phyloP scores from a whole-genome alignment of 2,888 invertebrate species.

The Hydropsyche betteni region DNA sequence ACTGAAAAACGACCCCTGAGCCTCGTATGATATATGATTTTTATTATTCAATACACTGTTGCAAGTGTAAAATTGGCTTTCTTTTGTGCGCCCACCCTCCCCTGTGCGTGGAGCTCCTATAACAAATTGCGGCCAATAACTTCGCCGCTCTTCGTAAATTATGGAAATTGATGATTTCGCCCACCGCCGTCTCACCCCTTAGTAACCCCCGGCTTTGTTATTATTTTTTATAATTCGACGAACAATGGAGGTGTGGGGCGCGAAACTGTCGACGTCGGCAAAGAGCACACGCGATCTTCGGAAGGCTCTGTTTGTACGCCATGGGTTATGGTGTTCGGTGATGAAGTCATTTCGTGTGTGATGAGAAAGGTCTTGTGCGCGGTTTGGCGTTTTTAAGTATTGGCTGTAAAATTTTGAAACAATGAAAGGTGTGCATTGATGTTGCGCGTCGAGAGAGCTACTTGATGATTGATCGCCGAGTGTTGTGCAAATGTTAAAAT shows the following conservation, averaged over 20 bases:
- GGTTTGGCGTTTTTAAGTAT: no score
- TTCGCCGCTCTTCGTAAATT: constrained; percentile 43
- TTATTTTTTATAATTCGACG: no score
- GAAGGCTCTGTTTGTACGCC: no score
- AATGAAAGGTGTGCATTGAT: no score
- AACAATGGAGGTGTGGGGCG: neutral
- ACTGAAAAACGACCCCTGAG: constrained; percentile 27
- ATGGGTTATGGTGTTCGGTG: no score
- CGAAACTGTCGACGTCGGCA: neutral
- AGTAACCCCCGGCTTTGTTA: neutral
- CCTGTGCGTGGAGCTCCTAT: constrained; percentile 6
- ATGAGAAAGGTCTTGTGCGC: no score
- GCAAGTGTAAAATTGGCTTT: constrained; percentile 51
- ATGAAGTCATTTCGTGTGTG: no score
- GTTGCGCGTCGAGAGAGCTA: no score
- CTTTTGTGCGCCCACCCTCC: constrained; percentile 41
- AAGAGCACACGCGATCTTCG: constrained; percentile 1
- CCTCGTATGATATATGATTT: constrained; percentile 45
- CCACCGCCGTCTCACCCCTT: neutral
- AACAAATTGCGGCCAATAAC: constrained; percentile 50
- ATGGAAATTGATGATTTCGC: constrained; percentile 50
- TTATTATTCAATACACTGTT: constrained; percentile 47
- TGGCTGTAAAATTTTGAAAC: no score
- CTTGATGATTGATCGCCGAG: no score
- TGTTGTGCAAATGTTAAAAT: no score